These are phyloP conservation scores for Microtus montanus DNA, from an alignment of 2,113 vertebrate genomes.

Conservation along the genomic window DNA sequence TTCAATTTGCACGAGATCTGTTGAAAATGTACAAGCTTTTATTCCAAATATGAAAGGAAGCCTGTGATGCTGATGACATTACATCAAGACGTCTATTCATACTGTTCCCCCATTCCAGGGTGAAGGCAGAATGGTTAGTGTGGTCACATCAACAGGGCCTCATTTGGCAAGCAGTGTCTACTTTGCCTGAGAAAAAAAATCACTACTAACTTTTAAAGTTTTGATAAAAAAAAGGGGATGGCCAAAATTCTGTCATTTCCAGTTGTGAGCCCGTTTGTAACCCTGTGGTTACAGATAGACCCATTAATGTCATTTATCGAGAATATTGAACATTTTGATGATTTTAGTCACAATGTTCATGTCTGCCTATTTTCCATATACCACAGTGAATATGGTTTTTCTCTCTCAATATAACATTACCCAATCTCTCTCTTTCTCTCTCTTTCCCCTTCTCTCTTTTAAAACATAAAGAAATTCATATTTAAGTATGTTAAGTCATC, in stretches of 20 bases:
- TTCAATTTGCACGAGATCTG: constrained; percentile 6
- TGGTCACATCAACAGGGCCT: neutral
- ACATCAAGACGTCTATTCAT: neutral
- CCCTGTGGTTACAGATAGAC: neutral
- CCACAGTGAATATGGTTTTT: neutral
- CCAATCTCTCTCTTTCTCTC: no score
- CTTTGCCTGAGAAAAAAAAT: constrained; percentile 16
- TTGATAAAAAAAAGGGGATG: neutral
- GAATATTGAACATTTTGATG: neutral
- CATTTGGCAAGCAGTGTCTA: neutral
- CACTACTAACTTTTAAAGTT: constrained; percentile 3
- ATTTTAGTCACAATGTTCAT: neutral
- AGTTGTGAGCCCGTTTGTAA: neutral
- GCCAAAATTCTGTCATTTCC: constrained; percentile 53
- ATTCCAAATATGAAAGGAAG: neutral
- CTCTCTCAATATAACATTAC: neutral
- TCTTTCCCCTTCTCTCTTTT: neutral
- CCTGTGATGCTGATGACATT: neutral
- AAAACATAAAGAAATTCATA: neutral
- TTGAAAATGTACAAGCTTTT: neutral
- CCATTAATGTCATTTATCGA: neutral
- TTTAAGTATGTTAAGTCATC: neutral
- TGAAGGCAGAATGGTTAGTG: neutral
- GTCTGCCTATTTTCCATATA: neutral
- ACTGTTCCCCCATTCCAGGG: neutral